Percentiles rank a stretch among this genome's conserved stretches.
Evolutionary conservation across 1,140 invertebrate species (phyloP).

Genomic region (Lamellibrachia luymesi): DNA sequence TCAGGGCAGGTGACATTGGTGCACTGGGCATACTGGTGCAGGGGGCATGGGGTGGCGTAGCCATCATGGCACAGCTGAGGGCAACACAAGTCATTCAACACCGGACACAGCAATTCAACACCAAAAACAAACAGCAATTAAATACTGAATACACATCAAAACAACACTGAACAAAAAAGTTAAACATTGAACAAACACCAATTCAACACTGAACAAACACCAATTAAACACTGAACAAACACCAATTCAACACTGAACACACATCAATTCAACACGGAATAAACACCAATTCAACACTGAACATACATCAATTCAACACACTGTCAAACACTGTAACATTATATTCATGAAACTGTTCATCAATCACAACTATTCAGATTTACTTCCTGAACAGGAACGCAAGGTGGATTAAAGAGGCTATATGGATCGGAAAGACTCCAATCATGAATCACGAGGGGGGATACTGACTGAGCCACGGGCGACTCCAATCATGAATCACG

Average conservation of each 20-base stretch:
- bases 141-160: neutral
- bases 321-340: neutral
- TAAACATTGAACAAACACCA: neutral
- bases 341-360: neutral
- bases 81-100: slow-evolving; percentile 6
- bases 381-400: no score
- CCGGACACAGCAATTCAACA: neutral
- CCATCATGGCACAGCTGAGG: slow-evolving; percentile 41
- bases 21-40: slow-evolving; percentile 34
- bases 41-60: slow-evolving; percentile 34
- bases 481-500: neutral
- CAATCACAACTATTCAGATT: no score
- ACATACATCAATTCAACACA: neutral
- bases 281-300: neutral
- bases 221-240: neutral
- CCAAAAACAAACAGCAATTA: no score
- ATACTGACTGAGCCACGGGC: no score
- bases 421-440: neutral
- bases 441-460: neutral
- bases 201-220: neutral
- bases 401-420: no score
- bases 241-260: neutral
- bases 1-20: slow-evolving; percentile 38
- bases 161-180: no score
- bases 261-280: neutral